phyloP scores from a whole-genome alignment of 2,888 invertebrate species.

The Agrotis clavis region DNA sequence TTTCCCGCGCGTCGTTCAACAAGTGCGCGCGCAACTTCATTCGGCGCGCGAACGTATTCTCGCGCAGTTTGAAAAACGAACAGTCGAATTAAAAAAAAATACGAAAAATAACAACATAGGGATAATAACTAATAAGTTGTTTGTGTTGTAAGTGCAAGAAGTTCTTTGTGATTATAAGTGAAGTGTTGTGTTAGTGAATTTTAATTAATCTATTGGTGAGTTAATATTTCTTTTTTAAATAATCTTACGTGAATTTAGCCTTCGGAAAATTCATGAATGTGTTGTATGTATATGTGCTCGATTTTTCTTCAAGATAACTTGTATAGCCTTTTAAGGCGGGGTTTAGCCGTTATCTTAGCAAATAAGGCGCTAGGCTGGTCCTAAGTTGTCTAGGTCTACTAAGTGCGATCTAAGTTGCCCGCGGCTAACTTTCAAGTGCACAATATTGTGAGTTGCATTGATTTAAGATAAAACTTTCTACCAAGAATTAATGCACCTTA shows the following conservation, averaged over 20 bases:
- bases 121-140: conserved; percentile 63
- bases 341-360: conserved; percentile 64
- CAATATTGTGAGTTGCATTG: conserved; percentile 52
- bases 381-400: conserved; percentile 46
- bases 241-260: conserved; percentile 15
- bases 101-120: conserved; percentile 40
- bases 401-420: conserved; percentile 56
- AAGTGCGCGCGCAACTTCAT: conserved; percentile 82
- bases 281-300: conserved; percentile 38
- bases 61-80: conserved; percentile 71
- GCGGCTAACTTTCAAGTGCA: conserved; percentile 63
- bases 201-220: conserved; percentile 54
- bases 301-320: conserved; percentile 58
- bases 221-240: conserved; percentile 16
- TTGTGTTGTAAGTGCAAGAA: conserved; percentile 70
- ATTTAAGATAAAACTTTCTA: conserved; percentile 65
- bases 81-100: conserved; percentile 73
- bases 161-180: conserved; percentile 67
- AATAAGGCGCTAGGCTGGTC: conserved; percentile 61
- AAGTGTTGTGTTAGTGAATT: conserved; percentile 64
- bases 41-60: conserved; percentile 85
- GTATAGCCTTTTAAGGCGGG: conserved; percentile 61
- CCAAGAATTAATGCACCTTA: conserved; percentile 25
- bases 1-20: conserved; percentile 80
- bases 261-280: conserved; percentile 39